Evolutionary conservation across 2,797 vertebrate genomes (phyloP).

Genomic region (Fundulus diaphanus): DNA sequence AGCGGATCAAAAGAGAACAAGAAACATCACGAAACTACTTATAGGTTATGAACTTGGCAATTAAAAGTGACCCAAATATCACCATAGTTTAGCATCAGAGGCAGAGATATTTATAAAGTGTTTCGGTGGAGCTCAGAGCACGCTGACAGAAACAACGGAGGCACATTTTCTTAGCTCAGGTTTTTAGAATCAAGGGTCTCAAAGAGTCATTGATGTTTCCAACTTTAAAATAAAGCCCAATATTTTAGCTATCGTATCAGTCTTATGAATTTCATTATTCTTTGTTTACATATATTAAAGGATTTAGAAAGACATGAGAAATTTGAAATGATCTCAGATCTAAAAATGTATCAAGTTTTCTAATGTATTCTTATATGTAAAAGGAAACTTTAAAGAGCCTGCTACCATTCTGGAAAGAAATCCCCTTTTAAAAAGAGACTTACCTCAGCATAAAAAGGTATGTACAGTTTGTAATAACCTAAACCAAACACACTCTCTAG

Average conservation of each 20-base stretch:
- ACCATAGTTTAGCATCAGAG: not conserved
- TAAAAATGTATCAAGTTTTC: not conserved
- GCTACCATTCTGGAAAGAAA: not conserved
- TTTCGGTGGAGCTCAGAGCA: not conserved
- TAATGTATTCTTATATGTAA: not conserved
- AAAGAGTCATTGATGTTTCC: not conserved
- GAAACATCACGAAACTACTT: conserved; percentile 1
- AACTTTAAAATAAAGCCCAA: not conserved
- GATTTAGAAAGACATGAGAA: not conserved
- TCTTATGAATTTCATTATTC: not conserved
- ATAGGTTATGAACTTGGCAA: not conserved
- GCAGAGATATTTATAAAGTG: too few relatives aligned
- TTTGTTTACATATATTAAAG: not conserved
- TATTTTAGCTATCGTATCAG: not conserved
- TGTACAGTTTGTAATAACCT: not conserved
- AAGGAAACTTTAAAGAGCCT: too few relatives aligned
- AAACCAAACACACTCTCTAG: not conserved
- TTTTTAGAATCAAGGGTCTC: not conserved
- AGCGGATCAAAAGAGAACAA: conserved; percentile 3
- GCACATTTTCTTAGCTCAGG: not conserved
- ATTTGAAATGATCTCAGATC: not conserved
- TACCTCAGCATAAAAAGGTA: not conserved
- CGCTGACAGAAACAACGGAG: not conserved
- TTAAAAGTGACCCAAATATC: conserved; percentile 3
- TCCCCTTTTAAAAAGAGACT: not conserved